These are phyloP conservation scores for Anastrepha ludens DNA, from an alignment of 1,140 invertebrate genomes.

Conservation along the genomic window DNA sequence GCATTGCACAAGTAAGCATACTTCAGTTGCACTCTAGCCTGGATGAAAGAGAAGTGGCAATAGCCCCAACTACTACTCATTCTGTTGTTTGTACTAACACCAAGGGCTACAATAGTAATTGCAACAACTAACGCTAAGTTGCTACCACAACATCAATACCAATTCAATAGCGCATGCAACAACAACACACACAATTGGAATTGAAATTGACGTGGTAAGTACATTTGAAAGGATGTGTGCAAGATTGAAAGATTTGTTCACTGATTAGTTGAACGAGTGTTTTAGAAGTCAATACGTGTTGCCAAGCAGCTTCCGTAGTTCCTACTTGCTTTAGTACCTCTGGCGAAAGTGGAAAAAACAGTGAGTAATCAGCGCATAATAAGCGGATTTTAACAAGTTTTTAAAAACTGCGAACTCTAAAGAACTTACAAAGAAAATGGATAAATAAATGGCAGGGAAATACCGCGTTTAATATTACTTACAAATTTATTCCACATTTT, in stretches of 20 bases:
- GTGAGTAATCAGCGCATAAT: too few species aligned
- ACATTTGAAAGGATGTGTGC: background rate
- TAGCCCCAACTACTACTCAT: background rate
- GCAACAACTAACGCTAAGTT: background rate
- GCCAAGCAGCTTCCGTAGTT: too few species aligned
- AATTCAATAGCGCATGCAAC: background rate
- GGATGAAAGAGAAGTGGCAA: background rate
- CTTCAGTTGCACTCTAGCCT: background rate
- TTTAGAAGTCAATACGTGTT: background rate
- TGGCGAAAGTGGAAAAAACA: too few species aligned
- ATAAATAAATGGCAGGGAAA: too few species aligned
- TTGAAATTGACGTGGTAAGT: constrained; percentile 15
- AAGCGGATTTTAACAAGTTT: background rate
- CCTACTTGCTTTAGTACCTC: too few species aligned
- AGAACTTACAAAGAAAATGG: too few species aligned
- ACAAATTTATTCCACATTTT: too few species aligned
- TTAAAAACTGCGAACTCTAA: background rate
- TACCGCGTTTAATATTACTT: too few species aligned
- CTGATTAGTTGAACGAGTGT: constrained; percentile 28
- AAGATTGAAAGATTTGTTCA: constrained; percentile 26
- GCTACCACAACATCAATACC: background rate
- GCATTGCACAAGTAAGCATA: background rate
- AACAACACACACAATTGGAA: background rate
- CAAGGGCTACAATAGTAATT: background rate
- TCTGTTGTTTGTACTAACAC: background rate